Conservation (phyloP, 2,888 invertebrate species). For the Ichneumon xanthorius region DNA sequence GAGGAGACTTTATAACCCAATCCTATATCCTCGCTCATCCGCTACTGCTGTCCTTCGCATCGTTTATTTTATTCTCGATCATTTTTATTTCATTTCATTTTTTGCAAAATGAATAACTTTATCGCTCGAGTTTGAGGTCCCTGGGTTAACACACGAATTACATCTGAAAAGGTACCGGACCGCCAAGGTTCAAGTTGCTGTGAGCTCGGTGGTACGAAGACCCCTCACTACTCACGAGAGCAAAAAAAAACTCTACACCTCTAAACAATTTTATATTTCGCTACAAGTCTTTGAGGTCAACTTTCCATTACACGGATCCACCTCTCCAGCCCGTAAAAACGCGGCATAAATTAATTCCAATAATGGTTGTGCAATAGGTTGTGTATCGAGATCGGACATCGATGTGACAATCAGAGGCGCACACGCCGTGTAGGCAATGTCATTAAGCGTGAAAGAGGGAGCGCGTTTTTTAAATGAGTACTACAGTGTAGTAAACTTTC, state of each 20-base stretch:
- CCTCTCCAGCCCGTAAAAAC: not conserved
- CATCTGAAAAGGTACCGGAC: not conserved
- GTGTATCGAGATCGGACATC: slow-evolving; percentile 34
- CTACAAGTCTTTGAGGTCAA: not conserved
- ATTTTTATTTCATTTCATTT: not conserved
- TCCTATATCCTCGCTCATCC: slow-evolving; percentile 27
- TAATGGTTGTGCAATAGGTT: slow-evolving; percentile 33
- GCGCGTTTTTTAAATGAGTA: slow-evolving; percentile 21
- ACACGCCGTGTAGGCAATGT: slow-evolving; percentile 25
- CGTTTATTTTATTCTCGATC: slow-evolving; percentile 36
- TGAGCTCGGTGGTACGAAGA: too few relatives aligned
- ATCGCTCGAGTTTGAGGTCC: slow-evolving; percentile 1
- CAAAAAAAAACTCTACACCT: too few relatives aligned
- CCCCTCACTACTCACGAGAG: too few relatives aligned
- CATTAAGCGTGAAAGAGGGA: slow-evolving; percentile 38
- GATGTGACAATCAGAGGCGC: slow-evolving; percentile 53
- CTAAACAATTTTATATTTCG: too few relatives aligned
- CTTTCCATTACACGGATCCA: not conserved
- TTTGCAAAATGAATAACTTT: slow-evolving; percentile 7
- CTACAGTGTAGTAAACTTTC: slow-evolving; percentile 23
- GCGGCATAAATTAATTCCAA: slow-evolving; percentile 34
- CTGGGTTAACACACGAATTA: not conserved
- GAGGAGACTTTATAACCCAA: slow-evolving; percentile 33
- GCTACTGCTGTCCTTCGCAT: not conserved
- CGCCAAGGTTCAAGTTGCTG: not conserved